These are phyloP conservation scores for Conops quadrifasciatus DNA, from an alignment of 2,888 invertebrate genomes.

Conservation along the genomic window DNA sequence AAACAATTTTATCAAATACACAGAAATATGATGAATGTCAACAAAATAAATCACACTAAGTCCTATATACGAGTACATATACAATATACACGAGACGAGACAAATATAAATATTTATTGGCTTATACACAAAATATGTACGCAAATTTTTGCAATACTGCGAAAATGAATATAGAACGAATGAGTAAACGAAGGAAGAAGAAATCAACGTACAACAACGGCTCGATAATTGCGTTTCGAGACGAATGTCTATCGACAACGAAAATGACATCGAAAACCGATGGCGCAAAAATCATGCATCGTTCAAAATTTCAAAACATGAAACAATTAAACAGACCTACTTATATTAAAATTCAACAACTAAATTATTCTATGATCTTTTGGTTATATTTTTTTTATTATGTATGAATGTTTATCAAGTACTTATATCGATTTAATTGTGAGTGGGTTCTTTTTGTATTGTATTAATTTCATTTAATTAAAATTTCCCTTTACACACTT, in stretches of 20 bases:
- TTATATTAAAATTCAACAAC: background rate
- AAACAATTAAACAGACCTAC: background rate
- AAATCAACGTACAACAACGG: constrained; percentile 15
- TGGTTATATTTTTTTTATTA: background rate
- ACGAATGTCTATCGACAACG: background rate
- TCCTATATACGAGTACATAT: too few relatives aligned
- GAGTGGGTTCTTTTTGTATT: background rate
- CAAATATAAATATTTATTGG: background rate
- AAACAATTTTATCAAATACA: background rate
- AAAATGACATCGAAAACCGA: background rate
- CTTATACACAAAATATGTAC: background rate
- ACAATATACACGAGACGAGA: background rate
- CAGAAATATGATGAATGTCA: constrained; percentile 11
- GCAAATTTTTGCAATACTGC: background rate
- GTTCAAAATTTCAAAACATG: background rate
- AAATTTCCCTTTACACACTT: background rate
- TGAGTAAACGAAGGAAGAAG: background rate
- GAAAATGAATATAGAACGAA: background rate
- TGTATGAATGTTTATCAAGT: background rate
- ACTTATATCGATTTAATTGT: background rate
- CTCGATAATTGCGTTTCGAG: background rate
- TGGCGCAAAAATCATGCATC: background rate
- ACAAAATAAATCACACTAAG: constrained; percentile 14
- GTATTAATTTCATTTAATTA: too few relatives aligned
- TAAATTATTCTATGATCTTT: background rate